Evolutionary conservation across 2,113 vertebrate species (phyloP), one percentile per base, ranked within the genome.

Genomic region (Heterochromis multidens): DNA sequence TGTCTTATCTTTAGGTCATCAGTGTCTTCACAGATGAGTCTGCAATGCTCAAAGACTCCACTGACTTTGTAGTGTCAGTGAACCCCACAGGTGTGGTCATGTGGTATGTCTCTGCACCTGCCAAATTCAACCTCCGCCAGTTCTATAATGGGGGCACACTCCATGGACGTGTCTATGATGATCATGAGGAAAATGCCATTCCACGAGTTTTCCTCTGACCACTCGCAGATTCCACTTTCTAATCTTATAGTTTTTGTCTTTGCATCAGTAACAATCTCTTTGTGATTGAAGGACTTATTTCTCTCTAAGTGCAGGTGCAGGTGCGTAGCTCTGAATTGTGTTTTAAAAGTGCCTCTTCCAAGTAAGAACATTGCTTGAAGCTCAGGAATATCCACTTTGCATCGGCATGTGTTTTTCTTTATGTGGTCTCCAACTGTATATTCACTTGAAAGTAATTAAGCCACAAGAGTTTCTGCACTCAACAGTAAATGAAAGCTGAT

Each of bases 71-170:
- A 0, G 96, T 99, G 12, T 79, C 95, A 1, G 92, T 99, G 87
- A 98, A 99, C 91, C 98, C 98, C 16, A 96, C 97, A 0, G 98
- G 98, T 2, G 98, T 98, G 78, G 98, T 98, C 87, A 98, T 99
- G 98, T 99, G 97, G 97, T 97, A 97, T 16, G 81, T 99, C 77
- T 91, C 87, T 6, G 87, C 94, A 2, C 97, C 97, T 2, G 21
- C 2, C 29, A 61, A 56, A 12, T n/a, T 46, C 2, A 82, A 57
- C 79, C 8, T 40, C 25, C 79, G 31, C 4, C 87, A 77, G 2
- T 85, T 89, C 49, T 80, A 27, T 5, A 84, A 25, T n/a, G 62
- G 33, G 0, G 59, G 54, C 8, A 80, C 56, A 46, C 54, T 43
- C 12, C 81, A 2, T 5, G 80, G 82, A 11, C 25, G 29, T 0